Base-by-base conservation (phyloP, 1,140 invertebrate species). In the Dendrolimus kikuchii region DNA sequence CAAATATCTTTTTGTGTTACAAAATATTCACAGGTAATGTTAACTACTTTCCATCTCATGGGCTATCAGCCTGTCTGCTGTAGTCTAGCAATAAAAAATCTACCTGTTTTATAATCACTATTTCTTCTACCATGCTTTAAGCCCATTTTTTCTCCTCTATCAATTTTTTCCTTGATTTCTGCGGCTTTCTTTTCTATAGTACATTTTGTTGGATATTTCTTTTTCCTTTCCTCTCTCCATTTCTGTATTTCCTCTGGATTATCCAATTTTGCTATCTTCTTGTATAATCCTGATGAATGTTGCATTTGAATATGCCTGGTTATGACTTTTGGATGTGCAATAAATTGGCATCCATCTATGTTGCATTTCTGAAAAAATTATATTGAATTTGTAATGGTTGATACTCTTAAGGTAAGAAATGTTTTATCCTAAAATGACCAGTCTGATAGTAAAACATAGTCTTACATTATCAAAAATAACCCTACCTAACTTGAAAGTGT, bases 181-280 rank as follows among this genome's bases (percentile, higher is more conserved):
- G 90, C 88, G 53, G 90, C 87, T 68, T 91, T 90, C 59, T 90
- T 89, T 57, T 91, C 89, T n/a, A 95, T 87, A 79, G 94, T 96
- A 41, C 81, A 80, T 61, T 90, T 90, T 6, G 92, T 95, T 5
- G 94, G 92, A 85, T 91, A 93, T 67, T 84, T 91, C 84, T 89
- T 93, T 77, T 92, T 94, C 53, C 96, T 89, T 63, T 96, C 95
- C 48, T 89, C 90, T 52, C 90, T 91, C 94, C 95, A 97, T 79
- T 94, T 94, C 47, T 91, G 74, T 60, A 96, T 92, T 57, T 96
- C 94, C 75, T 96, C 94, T 2, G 92, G 90, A 6, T 92, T 92
- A 53, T 92, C 90, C 7, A 94, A 60, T 66, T 92, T 91, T 66
- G 90, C 91, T 51, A 96, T 92, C 83, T 90, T 92, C 48, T 93